phyloP scores from a whole-genome alignment of 92 coral and sea anemone genomes.

The Zoanthus solanderi region DNA sequence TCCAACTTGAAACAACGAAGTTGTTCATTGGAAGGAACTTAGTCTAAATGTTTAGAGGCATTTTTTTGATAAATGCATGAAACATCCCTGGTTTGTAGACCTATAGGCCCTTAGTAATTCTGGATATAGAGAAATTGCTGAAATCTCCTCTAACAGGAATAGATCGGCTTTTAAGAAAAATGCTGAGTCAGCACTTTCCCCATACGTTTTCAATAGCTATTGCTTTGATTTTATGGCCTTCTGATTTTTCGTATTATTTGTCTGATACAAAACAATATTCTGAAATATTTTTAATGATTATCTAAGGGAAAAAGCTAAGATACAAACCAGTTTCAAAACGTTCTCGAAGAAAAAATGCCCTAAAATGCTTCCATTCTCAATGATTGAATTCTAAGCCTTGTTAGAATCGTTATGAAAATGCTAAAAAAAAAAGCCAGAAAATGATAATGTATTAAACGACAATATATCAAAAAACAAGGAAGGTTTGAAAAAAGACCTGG shows the following conservation, averaged over 20 bases:
- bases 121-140: background rate
- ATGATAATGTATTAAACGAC: background rate
- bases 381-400: background rate
- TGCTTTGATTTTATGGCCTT: background rate
- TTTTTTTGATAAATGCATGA: constrained; percentile 11
- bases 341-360: background rate
- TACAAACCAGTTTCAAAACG: background rate
- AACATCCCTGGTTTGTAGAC: background rate
- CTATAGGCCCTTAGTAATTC: constrained; percentile 4
- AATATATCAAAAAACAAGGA: background rate
- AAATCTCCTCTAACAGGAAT: background rate
- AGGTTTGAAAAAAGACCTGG: constrained; percentile 9
- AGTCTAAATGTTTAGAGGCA: no score
- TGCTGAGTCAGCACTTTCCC: background rate
- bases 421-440: background rate
- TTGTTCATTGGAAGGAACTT: no score
- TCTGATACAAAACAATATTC: background rate
- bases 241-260: background rate
- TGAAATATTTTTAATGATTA: background rate
- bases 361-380: background rate
- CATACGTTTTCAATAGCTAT: background rate
- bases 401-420: background rate
- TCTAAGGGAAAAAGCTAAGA: background rate
- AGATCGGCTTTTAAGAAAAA: background rate
- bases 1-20: no score